Base-by-base conservation (phyloP, 2,113 vertebrate genomes). In the Etheostoma cragini region DNA sequence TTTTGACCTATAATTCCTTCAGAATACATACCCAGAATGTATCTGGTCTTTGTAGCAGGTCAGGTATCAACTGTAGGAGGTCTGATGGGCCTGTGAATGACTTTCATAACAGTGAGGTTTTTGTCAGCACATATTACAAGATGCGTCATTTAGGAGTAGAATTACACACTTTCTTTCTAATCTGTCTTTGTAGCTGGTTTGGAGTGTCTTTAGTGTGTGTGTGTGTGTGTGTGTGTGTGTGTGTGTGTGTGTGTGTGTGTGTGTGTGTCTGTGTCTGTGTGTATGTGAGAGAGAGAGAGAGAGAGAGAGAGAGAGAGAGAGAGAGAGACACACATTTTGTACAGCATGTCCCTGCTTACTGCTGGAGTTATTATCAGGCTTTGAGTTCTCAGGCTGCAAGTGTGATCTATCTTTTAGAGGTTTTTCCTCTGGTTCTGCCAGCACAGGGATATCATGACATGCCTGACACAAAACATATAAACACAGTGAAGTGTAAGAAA, bases 361-460 rank as follows among this genome's bases (percentile, higher is more conserved):
- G 56, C 56, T 11, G 64, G 72, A 72, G 60, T 82, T 69, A 76
- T 83, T 14, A 60, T 76, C 49, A 72, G 49, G 35, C 45, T 76
- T 1, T 1, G 60, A 45, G 50, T 65, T 84, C 56, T 68, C 67
- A 14, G 61, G 24, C 69, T 50, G 15, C 26, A 52, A 72, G 56
- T 52, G 73, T 65, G 64, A 83, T 76, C 62, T 54, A 5, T 80
- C 61, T 77, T 70, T 57, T 66, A 16, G 33, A 54, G 63, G 56
- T 79, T 88, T 85, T 88, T 80, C 76, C 80, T 81, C 14, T 61
- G n/a, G 47, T 21, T 76, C 47, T 79, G 80, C 77, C 85, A 85
- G 69, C 61, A 62, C 38, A 46, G 26, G 21, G 73, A 79, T 85
- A 82, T 79, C 68, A 72, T 74, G 72, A 62, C 47, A 16, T 5